Conservation (phyloP, 2,113 vertebrate species). For the Pseudorhombus dupliciocellatus region DNA sequence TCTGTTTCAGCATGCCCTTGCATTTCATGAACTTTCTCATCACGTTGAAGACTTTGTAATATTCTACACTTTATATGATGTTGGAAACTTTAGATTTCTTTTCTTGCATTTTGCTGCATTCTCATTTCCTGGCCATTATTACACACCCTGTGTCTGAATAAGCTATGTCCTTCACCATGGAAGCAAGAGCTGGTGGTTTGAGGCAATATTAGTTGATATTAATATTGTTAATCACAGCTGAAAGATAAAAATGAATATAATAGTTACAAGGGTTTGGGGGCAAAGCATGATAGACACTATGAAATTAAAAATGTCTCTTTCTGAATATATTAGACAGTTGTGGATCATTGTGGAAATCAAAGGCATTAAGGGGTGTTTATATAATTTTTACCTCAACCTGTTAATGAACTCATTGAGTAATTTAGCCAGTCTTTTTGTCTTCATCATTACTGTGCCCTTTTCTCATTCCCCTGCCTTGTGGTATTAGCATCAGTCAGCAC, state of each 20-base stretch:
- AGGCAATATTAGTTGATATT: background rate
- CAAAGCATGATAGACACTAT: background rate
- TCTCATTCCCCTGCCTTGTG: slow-evolving; percentile 1
- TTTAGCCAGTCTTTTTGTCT: background rate
- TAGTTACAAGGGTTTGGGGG: background rate
- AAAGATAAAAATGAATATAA: background rate
- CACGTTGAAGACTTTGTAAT: background rate
- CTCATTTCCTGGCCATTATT: background rate
- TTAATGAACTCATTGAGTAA: too few relatives aligned
- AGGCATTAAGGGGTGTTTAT: too few relatives aligned
- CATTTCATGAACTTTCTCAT: background rate
- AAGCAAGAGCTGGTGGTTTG: background rate
- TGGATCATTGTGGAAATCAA: background rate
- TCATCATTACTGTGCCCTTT: background rate
- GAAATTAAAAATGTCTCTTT: background rate
- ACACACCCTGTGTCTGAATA: background rate
- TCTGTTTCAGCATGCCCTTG: background rate
- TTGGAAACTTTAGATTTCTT: background rate
- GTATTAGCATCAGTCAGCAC: slow-evolving; percentile 33
- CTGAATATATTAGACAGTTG: background rate
- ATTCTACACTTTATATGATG: background rate
- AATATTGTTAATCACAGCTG: background rate
- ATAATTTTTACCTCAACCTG: too few relatives aligned
- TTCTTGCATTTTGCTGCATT: background rate
- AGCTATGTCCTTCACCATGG: background rate